Base-by-base conservation (phyloP, 2,888 invertebrate species). In the Cremastobaeus sp. region DNA sequence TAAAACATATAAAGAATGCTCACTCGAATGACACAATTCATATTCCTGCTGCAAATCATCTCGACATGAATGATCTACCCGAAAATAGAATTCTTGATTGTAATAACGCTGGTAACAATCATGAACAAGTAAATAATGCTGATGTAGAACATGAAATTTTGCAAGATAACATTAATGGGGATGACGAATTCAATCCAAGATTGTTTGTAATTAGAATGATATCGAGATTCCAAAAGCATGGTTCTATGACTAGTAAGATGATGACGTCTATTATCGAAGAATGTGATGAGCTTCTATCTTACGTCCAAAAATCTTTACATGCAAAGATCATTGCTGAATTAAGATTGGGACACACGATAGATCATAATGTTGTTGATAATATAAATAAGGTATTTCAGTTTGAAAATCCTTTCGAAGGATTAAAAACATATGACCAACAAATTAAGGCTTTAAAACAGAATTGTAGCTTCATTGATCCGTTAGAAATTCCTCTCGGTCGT, bases 161-260 rank as follows among this genome's bases (percentile, higher is more conserved):
- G 34, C 32, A 32, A 32, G 30, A 59, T 28, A 45, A 34, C 8
- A 37, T 0, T 6, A 14, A 9, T 34, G 55, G 11, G 39, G 34
- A 48, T 11, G 15, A n/a, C 18, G 15, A 25, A 15, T 50, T 59
- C 18, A 17, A 68, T 48, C 20, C 47, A 11, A 30, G 47, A 20
- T 25, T 15, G 1, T 45, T 12, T 18, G 12, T 69, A 32, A 37
- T 69, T 3, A 50, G 47, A 50, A 69, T 54, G 54, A 35, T 69
- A 28, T 59, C 12, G 2, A 47, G 47, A n/a, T 43, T 76, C 25
- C 68, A 70, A 34, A 48, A 60, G 9, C 54, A 70, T 15, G 28
- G 45, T 8, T 60, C 76, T 5, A 70, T 76, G 73, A 76, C 76
- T 17, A 50, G 37, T 4, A 65, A 18, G 14, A 45, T 41, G 21